These are phyloP conservation scores for Anoplopoma fimbria DNA, from an alignment of 2,113 vertebrate species.

Conservation along the genomic window DNA sequence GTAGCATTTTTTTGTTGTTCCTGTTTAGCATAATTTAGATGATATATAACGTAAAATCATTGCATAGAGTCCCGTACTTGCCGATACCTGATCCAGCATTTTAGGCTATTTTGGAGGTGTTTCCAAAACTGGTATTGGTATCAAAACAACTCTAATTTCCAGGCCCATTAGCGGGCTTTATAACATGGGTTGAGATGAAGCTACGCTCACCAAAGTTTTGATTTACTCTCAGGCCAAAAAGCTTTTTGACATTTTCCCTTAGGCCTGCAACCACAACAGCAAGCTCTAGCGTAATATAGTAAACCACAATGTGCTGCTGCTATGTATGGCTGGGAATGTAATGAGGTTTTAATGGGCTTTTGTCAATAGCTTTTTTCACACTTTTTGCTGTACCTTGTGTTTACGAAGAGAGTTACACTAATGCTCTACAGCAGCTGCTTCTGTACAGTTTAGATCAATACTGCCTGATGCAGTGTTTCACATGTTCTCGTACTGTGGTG, in stretches of 20 bases:
- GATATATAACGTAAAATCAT: neutral
- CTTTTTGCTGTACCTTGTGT: conserved; percentile 20
- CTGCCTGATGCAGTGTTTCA: neutral
- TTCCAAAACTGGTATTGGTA: neutral
- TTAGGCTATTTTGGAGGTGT: neutral
- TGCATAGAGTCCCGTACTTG: neutral
- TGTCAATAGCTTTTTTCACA: conserved; percentile 53
- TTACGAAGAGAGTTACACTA: conserved; percentile 21
- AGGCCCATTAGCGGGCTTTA: neutral
- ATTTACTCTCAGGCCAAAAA: conserved; percentile 36
- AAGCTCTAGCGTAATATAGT: conserved; percentile 24
- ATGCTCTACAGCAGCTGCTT: conserved; percentile 7
- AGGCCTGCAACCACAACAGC: conserved; percentile 40
- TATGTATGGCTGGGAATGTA: conserved; percentile 30
- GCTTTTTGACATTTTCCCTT: conserved; percentile 58
- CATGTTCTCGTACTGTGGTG: neutral
- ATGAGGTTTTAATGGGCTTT: conserved; percentile 69
- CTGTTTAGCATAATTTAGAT: neutral
- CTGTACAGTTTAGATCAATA: conserved; percentile 8
- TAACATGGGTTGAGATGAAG: neutral
- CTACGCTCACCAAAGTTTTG: conserved; percentile 4
- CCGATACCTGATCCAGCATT: neutral
- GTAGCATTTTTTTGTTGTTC: neutral
- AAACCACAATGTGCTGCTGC: conserved; percentile 30
- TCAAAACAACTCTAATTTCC: neutral